A percentile compares a stretch with the other conserved stretches of the same genome.
Conservation (phyloP, 2,113 vertebrate genomes). For the Tetrao urogallus region DNA sequence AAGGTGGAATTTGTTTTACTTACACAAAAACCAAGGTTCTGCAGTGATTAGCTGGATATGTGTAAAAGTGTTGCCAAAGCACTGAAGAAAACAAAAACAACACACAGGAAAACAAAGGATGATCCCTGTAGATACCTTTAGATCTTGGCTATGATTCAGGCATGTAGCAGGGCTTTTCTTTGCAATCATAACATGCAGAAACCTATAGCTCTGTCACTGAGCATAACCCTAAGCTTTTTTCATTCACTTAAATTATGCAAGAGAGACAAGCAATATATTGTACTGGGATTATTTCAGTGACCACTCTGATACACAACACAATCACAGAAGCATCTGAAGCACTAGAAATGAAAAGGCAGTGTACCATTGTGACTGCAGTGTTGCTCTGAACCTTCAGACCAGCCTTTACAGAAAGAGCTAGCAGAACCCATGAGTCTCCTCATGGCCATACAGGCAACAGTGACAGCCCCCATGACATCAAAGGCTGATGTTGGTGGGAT, state of each 20-base stretch:
- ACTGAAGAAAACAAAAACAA: neutral
- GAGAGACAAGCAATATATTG: neutral
- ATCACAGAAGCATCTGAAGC: neutral
- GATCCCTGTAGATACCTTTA: neutral
- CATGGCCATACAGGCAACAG: neutral
- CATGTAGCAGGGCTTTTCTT: neutral
- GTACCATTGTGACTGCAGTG: neutral
- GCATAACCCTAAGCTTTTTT: neutral
- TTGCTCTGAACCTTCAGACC: neutral
- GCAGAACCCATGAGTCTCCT: fast-evolving
- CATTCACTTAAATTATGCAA: neutral
- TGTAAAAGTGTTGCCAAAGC: neutral
- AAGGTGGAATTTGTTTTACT: neutral
- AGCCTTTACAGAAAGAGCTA: neutral
- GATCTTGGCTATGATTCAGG: neutral
- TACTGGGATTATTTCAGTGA: neutral
- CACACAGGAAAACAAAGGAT: neutral
- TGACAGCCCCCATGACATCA: neutral
- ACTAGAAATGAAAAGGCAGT: neutral
- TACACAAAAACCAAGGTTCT: neutral
- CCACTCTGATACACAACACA: fast-evolving
- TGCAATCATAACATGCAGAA: neutral
- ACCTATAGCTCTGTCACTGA: neutral
- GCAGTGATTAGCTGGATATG: neutral
- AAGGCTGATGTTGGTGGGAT: neutral